A percentile compares a stretch with the other conserved stretches of the same genome.
Conservation (phyloP, 2,113 vertebrate genomes). For the Heteronetta atricapilla region DNA sequence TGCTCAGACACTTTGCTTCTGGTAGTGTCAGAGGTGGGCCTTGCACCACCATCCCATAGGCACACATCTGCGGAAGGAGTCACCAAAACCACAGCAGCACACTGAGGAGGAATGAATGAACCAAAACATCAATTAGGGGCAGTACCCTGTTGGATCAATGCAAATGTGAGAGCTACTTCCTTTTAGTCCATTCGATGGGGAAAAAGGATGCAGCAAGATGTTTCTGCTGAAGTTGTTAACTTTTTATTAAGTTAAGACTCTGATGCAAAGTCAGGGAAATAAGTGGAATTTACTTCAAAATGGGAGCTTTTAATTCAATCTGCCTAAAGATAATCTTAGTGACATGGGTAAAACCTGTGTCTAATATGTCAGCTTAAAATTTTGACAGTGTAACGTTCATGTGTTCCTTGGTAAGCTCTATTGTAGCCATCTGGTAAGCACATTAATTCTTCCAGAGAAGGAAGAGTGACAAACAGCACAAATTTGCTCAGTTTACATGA, state of each 20-base stretch:
- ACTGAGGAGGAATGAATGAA: not conserved
- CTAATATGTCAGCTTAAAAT: not conserved
- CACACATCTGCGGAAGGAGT: not conserved
- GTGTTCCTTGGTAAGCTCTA: not conserved
- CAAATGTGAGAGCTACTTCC: not conserved
- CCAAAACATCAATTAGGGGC: not conserved
- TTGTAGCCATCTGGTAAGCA: constrained; percentile 27
- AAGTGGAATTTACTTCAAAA: not conserved
- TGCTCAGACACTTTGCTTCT: not conserved
- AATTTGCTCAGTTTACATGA: not conserved
- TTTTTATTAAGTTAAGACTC: not conserved
- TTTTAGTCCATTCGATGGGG: not conserved
- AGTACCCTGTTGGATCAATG: not conserved
- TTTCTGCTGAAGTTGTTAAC: not conserved
- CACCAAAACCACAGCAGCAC: not conserved
- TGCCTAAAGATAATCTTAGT: not conserved
- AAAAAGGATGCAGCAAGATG: not conserved
- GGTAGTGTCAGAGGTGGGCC: not conserved
- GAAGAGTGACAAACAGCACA: not conserved
- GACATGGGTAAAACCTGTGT: not conserved
- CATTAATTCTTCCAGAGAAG: not conserved
- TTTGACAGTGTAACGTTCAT: not conserved
- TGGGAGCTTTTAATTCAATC: not conserved
- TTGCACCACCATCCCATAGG: not conserved
- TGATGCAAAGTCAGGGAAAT: not conserved